Evolutionary conservation across 2,113 vertebrate species (phyloP), one percentile per base, ranked within the genome.

Genomic region (Mobula birostris): DNA sequence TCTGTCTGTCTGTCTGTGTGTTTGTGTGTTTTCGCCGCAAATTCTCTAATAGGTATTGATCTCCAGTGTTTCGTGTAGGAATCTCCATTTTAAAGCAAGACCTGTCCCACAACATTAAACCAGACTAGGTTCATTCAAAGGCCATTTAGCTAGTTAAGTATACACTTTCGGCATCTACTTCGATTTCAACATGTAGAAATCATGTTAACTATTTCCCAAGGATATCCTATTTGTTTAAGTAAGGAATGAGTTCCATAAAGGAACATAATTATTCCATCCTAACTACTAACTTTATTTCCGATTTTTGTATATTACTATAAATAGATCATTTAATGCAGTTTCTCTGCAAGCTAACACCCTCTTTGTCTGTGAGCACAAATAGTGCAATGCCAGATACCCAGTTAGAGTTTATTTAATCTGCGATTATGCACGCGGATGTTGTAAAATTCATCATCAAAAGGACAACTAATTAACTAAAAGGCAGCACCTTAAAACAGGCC

Each of bases 401-500:
- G 85, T 63, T 72, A 27, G 90, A 40, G 36, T 40, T 93, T 93
- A 93, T 93, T 93, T 70, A 72, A 48, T 36, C 21, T 74, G 29
- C 36, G 90, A 93, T 72, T 74, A 48, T 90, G 63, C 29, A 90
- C 29, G 61, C 61, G 74, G 68, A 93, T 40, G 70, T 48, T 93
- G 90, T 93, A 74, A 93, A 74, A 66, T 93, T 93, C 90, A 74
- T 93, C 66, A 93, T 36, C 66, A 93, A 36, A 93, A 93, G 68
- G 68, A 17, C 68, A 93, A 40, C 68, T 93, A 93, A 93, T 93
- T 74, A 70, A 93, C 68, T 72, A 93, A 93, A 29, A 36, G 68
- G 68, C 90, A 72, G 68, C 90, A 93, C 36, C 70, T 93, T 93
- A 93, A 93, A 93, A 93, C 90, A 93, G 66, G 90, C 32, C 90